A percentile compares a stretch with the other conserved stretches of the same genome.
Evolutionary conservation across 2,113 vertebrate species (phyloP).

Genomic region (Phyllostomus discolor): DNA sequence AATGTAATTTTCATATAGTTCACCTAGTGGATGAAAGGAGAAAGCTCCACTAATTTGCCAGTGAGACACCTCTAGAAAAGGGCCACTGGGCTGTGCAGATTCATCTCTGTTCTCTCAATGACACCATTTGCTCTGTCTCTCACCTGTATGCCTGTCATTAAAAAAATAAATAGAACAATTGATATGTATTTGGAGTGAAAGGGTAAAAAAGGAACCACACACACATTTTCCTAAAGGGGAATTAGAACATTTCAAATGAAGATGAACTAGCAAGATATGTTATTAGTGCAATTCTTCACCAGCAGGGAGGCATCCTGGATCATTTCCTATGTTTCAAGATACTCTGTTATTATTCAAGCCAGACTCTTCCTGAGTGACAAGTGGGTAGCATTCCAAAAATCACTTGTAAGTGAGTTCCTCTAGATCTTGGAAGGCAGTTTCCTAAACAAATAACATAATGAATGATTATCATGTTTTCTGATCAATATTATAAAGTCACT

Average conservation of each 20-base stretch:
- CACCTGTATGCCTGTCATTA: background rate
- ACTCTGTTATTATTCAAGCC: constrained; percentile 20
- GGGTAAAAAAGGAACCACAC: background rate
- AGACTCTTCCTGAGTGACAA: constrained; percentile 15
- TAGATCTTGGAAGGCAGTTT: constrained; percentile 35
- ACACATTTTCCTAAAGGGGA: background rate
- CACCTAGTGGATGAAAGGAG: background rate
- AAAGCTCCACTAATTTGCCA: background rate
- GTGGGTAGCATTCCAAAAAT: constrained; percentile 23
- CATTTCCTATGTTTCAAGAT: constrained; percentile 16
- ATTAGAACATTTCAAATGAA: constrained; percentile 17
- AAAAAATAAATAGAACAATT: background rate
- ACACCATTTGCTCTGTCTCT: background rate
- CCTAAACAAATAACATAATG: background rate
- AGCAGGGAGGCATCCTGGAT: background rate
- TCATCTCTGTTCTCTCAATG: background rate
- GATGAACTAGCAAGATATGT: background rate
- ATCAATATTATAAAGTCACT: background rate
- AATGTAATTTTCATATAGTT: background rate
- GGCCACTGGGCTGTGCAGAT: background rate
- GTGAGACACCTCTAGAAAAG: background rate
- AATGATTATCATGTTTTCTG: background rate
- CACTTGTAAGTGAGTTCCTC: constrained; percentile 6
- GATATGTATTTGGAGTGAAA: background rate
- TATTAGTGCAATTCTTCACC: background rate